Base-by-base conservation (phyloP, 2,113 vertebrate species). In the Pseudorectes ferrugineus region DNA sequence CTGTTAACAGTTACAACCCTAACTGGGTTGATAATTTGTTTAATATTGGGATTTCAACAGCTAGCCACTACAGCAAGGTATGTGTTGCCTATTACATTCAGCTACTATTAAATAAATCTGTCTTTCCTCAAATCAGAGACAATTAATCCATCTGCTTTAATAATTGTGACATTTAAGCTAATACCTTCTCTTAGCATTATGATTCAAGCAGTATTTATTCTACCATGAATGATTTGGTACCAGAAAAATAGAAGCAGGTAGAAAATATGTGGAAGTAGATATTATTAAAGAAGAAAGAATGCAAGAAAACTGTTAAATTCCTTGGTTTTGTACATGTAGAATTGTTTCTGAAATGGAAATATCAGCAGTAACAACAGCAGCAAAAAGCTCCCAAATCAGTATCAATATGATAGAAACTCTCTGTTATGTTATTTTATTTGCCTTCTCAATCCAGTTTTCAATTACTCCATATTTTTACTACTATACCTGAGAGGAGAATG, bases 131-230 rank as follows among this genome's bases (percentile, higher is more conserved):
- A 96, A 76, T 90, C 86, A 92, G 75, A 85, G 74, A 89, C 89
- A 97, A 95, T 79, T 89, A 97, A 96, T 91, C 77, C 29, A 93
- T 89, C 88, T 83, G 84, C 92, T 82, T 86, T 91, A 93, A 96
- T 97, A 96, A 89, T 43, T 58, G 12, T 89, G 95, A 71, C 81
- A 90, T 96, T 97, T 94, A 95, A 97, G 95, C 91, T 81, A 76
- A 78, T 92, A 96, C 91, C 45, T 54, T 94, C 58, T 97, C 77
- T 78, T 95, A 96, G 67, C 65, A 57, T 96, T 82, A 81, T 67
- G 78, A 96, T 96, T 94, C 92, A 91, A 88, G 33, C 48, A 93
- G 63, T 72, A 43, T 42, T 84, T 94, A 77, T 81, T 86, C 46
- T 62, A 74, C 43, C n/a, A 62, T 43, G 57, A 92, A 52, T 40